Evolutionary conservation across 2,797 vertebrate genomes (phyloP), one percentile per base, ranked within the genome.

Genomic region (Thaleichthys pacificus): DNA sequence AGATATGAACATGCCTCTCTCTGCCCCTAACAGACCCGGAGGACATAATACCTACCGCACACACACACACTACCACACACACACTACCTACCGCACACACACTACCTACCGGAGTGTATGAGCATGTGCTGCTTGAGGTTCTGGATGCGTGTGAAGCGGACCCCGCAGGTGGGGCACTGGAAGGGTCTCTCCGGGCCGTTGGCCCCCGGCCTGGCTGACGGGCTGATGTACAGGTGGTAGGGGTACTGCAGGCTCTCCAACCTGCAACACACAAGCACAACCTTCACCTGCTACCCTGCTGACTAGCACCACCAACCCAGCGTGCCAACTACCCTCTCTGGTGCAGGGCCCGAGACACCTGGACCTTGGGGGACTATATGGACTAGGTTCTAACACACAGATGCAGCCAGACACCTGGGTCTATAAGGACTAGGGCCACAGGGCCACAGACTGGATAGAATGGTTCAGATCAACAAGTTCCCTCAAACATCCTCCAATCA

Each of bases 51-150:
- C 28, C 28, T 30, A 30, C 28, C 28, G 7, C 35, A 38, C 35
- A 38, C 35, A 38, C 6, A 38, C 35, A 7, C 6, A 7, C 35
- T 38, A 38, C 49, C 49, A 3, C 49, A 51, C 49, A 51, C 49
- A 51, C 49, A 51, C 17, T 4, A 51, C 49, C 49, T 51, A 4
- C 49, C 1, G 49, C 19, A 56, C 51, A 56, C 51, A 56, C 51
- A 35, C 56, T 14, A 74, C 93, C 56, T 93, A 99, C 98, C 98
- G 93, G 98, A 99, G 95, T 99, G 98, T 93, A 99, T 99, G 73
- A 99, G 97, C 98, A 99, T 99, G 91, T 99, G 98, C 89, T 99
- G 98, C 87, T 99, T 99, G 74, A 99, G 92, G 90, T 99, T 99
- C 94, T 99, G 98, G 87, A 98, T 97, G 78, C 96, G 95, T 68